A percentile compares a stretch with the other conserved stretches of the same genome.
Evolutionary conservation across 2,888 invertebrate genomes (phyloP).

Genomic region (Colletes collaris): DNA sequence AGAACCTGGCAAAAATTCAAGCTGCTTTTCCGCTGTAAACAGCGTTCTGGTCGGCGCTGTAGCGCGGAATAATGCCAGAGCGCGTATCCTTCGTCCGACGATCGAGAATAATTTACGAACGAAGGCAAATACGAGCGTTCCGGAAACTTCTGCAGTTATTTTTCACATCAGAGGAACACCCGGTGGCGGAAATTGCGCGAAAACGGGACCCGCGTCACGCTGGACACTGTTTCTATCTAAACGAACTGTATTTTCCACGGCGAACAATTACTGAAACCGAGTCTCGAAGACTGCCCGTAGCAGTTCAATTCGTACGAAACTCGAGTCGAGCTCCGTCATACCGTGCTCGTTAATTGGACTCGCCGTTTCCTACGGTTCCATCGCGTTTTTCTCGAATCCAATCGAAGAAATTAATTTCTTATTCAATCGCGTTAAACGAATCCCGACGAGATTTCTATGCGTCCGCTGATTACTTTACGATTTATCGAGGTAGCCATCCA

Average conservation of each 20-base stretch:
- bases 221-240: no score
- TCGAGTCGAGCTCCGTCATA: not conserved
- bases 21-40: constrained; percentile 6
- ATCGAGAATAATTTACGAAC: constrained; percentile 8
- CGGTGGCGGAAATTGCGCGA: not conserved
- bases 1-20: constrained; percentile 29
- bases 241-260: not conserved
- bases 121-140: not conserved
- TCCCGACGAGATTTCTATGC: not conserved
- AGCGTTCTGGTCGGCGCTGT: not conserved
- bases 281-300: not conserved
- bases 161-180: not conserved
- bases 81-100: constrained; percentile 1
- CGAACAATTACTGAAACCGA: constrained; percentile 13
- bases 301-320: constrained; percentile 36
- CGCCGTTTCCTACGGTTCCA: not conserved
- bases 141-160: not conserved
- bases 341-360: not conserved
- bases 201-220: not conserved
- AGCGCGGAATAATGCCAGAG: constrained; percentile 5
- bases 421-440: no score
- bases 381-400: not conserved
- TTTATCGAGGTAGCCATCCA: no score
- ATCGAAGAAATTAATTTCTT: no score
- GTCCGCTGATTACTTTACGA: no score